Percentiles rank a stretch among this genome's conserved stretches.
These are phyloP conservation scores for Chiroxiphia lanceolata DNA, from an alignment of 2,797 vertebrate genomes.

Conservation along the genomic window DNA sequence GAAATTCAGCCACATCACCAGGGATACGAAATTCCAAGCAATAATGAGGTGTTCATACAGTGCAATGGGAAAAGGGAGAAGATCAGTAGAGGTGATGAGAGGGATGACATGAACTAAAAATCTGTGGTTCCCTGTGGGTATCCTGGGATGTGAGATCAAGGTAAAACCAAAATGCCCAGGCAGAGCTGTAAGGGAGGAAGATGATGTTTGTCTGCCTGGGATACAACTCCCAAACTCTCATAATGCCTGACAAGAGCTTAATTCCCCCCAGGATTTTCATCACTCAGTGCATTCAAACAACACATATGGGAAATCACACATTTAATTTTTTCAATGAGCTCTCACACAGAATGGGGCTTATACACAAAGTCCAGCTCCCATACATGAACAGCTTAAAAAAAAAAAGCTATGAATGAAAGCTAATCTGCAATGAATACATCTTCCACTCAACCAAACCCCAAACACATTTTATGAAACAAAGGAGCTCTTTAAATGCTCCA, in stretches of 20 bases:
- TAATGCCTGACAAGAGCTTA: not conserved
- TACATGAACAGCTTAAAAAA: not conserved
- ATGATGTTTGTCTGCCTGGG: rapidly evolving
- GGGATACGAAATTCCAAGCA: not conserved
- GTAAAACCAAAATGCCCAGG: not conserved
- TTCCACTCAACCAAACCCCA: not conserved
- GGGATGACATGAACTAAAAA: not conserved
- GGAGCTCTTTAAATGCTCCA: not conserved
- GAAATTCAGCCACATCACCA: not conserved
- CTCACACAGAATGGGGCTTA: not conserved
- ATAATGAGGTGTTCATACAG: not conserved
- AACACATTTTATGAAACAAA: not conserved
- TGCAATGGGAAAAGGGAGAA: not conserved
- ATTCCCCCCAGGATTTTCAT: not conserved
- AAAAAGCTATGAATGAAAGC: not conserved
- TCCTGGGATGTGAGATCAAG: not conserved
- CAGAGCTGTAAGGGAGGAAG: not conserved
- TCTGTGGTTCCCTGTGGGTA: not conserved
- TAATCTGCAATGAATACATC: slow-evolving; percentile 9
- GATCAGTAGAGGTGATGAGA: not conserved
- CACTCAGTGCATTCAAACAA: not conserved
- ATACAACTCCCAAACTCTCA: not conserved
- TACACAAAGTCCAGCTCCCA: not conserved
- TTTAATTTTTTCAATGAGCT: not conserved
- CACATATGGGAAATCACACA: not conserved